Conservation (phyloP, 2,888 invertebrate species). For the Xestia xanthographa region DNA sequence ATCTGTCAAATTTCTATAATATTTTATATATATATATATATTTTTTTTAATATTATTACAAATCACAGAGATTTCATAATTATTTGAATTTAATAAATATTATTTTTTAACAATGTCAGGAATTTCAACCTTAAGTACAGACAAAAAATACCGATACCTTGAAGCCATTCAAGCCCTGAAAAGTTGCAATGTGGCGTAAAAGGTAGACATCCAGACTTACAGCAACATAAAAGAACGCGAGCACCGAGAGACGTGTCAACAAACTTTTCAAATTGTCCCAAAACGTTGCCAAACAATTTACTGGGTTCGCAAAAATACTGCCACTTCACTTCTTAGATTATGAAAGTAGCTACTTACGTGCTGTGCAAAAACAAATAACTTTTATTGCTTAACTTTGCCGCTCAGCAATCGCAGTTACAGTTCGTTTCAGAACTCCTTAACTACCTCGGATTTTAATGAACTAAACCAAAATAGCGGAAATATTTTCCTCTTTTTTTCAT, state of each 20-base stretch:
- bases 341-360: conserved; percentile 57
- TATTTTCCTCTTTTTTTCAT: conserved; percentile 31
- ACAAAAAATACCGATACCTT: conserved; percentile 1
- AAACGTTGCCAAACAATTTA: conserved; percentile 54
- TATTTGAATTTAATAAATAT: not conserved
- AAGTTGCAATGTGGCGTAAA: conserved; percentile 32
- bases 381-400: conserved; percentile 61
- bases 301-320: conserved; percentile 54
- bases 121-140: not conserved
- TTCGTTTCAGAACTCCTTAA: conserved; percentile 56
- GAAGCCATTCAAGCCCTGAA: not conserved
- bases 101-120: not conserved
- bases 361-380: conserved; percentile 64
- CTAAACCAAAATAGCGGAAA: conserved; percentile 39
- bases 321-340: conserved; percentile 58
- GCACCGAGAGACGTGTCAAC: conserved; percentile 37
- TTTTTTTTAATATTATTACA: no score
- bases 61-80: not conserved
- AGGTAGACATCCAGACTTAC: conserved; percentile 36
- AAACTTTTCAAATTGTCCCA: conserved; percentile 60
- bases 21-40: no score
- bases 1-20: no score
- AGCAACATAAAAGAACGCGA: conserved; percentile 42
- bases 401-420: conserved; percentile 52
- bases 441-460: conserved; percentile 49